A percentile compares a stretch with the other conserved stretches of the same genome.
phyloP scores from a whole-genome alignment of 2,888 invertebrate species.

The Spodoptera littoralis region DNA sequence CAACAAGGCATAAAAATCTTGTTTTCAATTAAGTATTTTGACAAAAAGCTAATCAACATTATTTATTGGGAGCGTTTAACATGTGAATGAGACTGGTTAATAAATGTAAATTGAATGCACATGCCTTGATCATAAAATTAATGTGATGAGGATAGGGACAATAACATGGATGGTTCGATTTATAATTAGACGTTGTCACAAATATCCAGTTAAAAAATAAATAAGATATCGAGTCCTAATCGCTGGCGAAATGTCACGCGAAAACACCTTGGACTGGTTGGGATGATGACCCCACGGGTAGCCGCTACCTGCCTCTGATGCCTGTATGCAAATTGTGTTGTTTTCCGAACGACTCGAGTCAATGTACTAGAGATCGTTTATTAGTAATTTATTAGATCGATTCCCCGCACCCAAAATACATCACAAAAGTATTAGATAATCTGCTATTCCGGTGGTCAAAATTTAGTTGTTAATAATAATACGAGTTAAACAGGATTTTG shows the following conservation, averaged over 20 bases:
- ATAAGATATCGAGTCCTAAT: slow-evolving; percentile 72
- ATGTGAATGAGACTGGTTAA: slow-evolving; percentile 6
- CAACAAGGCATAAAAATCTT: slow-evolving; percentile 14
- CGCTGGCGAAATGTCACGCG: slow-evolving; percentile 80
- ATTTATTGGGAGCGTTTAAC: slow-evolving; percentile 35
- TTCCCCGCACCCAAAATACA: slow-evolving; percentile 59
- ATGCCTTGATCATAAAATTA: slow-evolving; percentile 51
- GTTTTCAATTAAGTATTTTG: slow-evolving; percentile 8
- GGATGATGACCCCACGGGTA: slow-evolving; percentile 77
- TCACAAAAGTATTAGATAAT: slow-evolving; percentile 45
- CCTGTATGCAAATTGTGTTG: slow-evolving; percentile 83
- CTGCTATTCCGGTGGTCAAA: slow-evolving; percentile 45
- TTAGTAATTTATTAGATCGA: slow-evolving; percentile 81
- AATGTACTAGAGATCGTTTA: slow-evolving; percentile 77
- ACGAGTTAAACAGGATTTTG: slow-evolving; percentile 43
- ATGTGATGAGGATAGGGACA: slow-evolving; percentile 50
- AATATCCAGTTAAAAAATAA: slow-evolving; percentile 58
- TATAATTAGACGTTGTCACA: slow-evolving; percentile 54
- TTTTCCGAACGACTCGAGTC: slow-evolving; percentile 78
- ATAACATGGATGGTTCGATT: slow-evolving; percentile 59
- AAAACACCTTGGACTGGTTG: slow-evolving; percentile 79
- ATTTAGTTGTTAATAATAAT: slow-evolving; percentile 42
- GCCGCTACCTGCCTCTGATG: slow-evolving; percentile 81
- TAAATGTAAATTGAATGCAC: slow-evolving; percentile 36
- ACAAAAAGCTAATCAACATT: slow-evolving; percentile 32